Evolutionary conservation across 2,888 invertebrate species (phyloP), one percentile per base, ranked within the genome.

Genomic region (Cartodere bifasciata): DNA sequence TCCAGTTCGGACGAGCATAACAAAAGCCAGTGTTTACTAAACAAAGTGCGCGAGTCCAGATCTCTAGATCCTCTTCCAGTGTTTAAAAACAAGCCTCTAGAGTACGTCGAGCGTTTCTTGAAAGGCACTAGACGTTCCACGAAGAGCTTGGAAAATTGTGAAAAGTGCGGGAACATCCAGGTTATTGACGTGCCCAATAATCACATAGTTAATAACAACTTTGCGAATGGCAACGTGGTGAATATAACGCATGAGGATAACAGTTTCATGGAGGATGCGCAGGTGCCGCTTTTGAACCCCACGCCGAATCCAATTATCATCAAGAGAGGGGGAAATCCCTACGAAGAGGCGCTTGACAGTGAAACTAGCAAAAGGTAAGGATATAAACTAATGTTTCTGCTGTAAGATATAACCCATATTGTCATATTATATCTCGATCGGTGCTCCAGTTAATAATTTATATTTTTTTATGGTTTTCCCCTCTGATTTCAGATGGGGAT

Each of bases 61-160:
- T 77, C 77, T 1, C 55, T 79, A 36, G 78, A 80, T 50, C 70
- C 70, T 2, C 63, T 79, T 48, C 76, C 74, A 4, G 38, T 52
- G 24, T 34, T 40, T 10, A 47, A 46, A 36, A 42, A 38, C 31
- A 40, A 39, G 26, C 41, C 46, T 12, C 36, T 40, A 22, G 43
- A 38, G 12, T 22, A 34, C 7, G 34, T 40, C 12, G 39, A 36
- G 20, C 41, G 37, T 21, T 34, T 44, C 27, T 30, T 44, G 14
- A 36, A 38, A 15, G 16, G 35, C 5, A 32, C 33, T 21, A 41
- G 32, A 14, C 41, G 47, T 14, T 50, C 48, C 35, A 45, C 47
- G 13, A 35, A 29, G 36, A 29, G 11, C 24, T 49, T 68, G 31
- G 67, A 66, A 41, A 64, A 63, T 47, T 67, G 67, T 54, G 60